A percentile compares a stretch with the other conserved stretches of the same genome.
Conservation (phyloP, 53 echinoderm and acorn worm species). For the Paelopatides confundens region DNA sequence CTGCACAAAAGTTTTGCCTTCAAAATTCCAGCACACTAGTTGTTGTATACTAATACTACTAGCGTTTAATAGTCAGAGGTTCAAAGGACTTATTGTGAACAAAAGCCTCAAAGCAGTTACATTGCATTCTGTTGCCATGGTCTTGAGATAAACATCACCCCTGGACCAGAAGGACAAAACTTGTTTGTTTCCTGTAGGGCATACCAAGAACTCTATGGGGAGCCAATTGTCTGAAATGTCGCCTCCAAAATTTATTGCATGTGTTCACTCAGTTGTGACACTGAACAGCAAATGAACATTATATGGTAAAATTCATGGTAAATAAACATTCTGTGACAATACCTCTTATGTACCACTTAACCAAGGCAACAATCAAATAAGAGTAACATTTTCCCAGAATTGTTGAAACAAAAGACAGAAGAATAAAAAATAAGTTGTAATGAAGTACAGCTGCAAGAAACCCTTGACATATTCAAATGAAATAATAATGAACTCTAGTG, state of each 20-base stretch:
- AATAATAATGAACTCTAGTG: too few relatives aligned
- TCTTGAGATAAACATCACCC: conserved; percentile 33
- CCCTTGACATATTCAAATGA: too few relatives aligned
- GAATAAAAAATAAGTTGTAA: too few relatives aligned
- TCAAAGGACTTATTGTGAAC: background rate
- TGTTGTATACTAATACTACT: too few relatives aligned
- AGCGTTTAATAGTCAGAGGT: background rate
- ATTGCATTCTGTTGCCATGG: conserved; percentile 36
- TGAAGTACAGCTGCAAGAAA: too few relatives aligned
- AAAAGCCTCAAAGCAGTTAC: background rate
- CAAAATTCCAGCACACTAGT: too few relatives aligned
- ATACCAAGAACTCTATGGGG: conserved; percentile 8
- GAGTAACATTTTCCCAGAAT: too few relatives aligned
- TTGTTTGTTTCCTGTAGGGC: conserved; percentile 2
- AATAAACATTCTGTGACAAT: background rate
- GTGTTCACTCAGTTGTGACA: conserved; percentile 11
- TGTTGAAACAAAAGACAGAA: too few relatives aligned
- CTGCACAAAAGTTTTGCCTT: too few relatives aligned
- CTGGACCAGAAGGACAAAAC: conserved; percentile 24
- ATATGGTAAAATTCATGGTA: background rate
- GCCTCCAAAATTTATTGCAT: background rate
- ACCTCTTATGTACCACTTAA: too few relatives aligned
- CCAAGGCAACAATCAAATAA: too few relatives aligned
- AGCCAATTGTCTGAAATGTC: background rate
- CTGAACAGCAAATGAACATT: background rate